These are phyloP conservation scores for Coenonympha glycerion DNA, from an alignment of 2,888 invertebrate species.

Conservation along the genomic window DNA sequence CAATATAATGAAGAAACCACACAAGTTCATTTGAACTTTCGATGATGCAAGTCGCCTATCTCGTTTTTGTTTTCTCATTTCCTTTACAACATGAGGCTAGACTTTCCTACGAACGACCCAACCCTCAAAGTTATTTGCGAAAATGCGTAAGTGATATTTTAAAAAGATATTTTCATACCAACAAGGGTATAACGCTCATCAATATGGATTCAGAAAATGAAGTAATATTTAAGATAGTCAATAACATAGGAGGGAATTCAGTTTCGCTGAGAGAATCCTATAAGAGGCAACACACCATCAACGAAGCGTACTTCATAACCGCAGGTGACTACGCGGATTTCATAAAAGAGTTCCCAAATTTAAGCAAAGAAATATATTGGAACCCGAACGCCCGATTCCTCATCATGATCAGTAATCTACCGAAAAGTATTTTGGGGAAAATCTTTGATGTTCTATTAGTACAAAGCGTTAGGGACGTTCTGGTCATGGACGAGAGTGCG, in stretches of 20 bases:
- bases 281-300: not conserved
- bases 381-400: conserved; percentile 41
- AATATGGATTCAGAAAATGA: conserved; percentile 18
- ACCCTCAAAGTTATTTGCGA: not conserved
- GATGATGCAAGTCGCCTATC: conserved; percentile 11
- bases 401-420: conserved; percentile 35
- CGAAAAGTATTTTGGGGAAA: conserved; percentile 24
- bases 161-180: conserved; percentile 12
- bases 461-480: conserved; percentile 36
- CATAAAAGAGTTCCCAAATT: conserved; percentile 18
- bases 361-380: conserved; percentile 39
- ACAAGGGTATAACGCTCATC: conserved; percentile 22
- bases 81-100: not conserved
- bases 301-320: conserved; percentile 37
- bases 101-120: not conserved
- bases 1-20: not conserved
- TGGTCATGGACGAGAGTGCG: conserved; percentile 38
- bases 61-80: not conserved
- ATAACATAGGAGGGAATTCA: conserved; percentile 5
- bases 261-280: conserved; percentile 8
- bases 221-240: conserved; percentile 21
- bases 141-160: conserved; percentile 20
- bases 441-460: conserved; percentile 42
- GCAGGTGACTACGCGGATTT: conserved; percentile 30
- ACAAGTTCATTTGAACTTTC: not conserved